Percentiles rank a stretch among this genome's conserved stretches.
Conservation (phyloP, 2,888 invertebrate species). For the Xestia sexstrigata region DNA sequence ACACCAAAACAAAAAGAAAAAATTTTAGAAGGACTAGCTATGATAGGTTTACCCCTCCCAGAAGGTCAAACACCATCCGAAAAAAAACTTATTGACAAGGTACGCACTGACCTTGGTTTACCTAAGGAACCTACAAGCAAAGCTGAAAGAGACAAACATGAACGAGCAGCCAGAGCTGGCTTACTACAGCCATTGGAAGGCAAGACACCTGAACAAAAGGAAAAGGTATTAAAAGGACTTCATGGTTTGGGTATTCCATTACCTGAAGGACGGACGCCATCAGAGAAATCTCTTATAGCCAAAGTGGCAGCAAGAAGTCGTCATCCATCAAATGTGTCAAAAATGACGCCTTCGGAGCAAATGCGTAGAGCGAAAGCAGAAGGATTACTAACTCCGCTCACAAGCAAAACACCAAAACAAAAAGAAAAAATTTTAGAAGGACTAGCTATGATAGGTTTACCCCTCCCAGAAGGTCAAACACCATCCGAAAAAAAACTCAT, state of each 20-base stretch:
- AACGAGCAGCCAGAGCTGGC: conserved; percentile 60
- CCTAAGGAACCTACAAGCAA: conserved; percentile 62
- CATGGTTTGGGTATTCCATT: conserved; percentile 54
- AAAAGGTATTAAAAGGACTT: conserved; percentile 54
- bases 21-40: conserved; percentile 63
- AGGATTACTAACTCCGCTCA: conserved; percentile 22
- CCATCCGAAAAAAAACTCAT: conserved; percentile 59
- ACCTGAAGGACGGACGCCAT: conserved; percentile 67
- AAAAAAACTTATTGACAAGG: conserved; percentile 62
- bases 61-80: conserved; percentile 69
- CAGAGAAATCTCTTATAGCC: conserved; percentile 62
- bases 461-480: conserved; percentile 61
- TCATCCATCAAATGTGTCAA: conserved; percentile 12
- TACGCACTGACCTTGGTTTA: conserved; percentile 66
- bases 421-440: conserved; percentile 37
- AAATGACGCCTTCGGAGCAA: conserved; percentile 51
- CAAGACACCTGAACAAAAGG: conserved; percentile 64
- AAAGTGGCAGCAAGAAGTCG: conserved; percentile 29
- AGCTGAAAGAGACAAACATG: conserved; percentile 60
- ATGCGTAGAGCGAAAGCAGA: conserved; percentile 54
- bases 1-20: conserved; percentile 62
- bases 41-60: conserved; percentile 66
- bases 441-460: conserved; percentile 43
- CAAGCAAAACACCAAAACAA: conserved; percentile 38
- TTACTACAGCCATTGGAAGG: conserved; percentile 61